Percentiles rank a stretch among this genome's conserved stretches.
phyloP scores from a whole-genome alignment of 1,140 invertebrate genomes.

The Forficula auricularia region DNA sequence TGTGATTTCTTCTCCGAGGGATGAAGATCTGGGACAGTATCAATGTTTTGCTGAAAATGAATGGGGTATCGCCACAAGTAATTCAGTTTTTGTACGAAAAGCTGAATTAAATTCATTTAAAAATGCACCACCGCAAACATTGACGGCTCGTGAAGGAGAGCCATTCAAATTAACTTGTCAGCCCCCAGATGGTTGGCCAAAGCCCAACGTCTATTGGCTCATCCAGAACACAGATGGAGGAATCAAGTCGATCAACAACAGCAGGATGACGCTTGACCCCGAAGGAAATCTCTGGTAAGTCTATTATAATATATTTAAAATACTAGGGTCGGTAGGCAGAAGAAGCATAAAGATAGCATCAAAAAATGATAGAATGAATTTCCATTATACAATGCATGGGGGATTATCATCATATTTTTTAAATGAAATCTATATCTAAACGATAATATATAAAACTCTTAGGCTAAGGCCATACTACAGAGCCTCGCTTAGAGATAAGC shows the following conservation, averaged over 20 bases:
- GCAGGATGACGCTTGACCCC: slow-evolving; percentile 81
- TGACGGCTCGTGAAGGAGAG: slow-evolving; percentile 62
- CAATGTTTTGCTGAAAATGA: slow-evolving; percentile 94
- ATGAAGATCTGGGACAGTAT: slow-evolving; percentile 86
- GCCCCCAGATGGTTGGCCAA: slow-evolving; percentile 86
- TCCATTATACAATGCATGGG: too few species aligned
- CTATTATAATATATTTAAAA: too few species aligned
- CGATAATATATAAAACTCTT: too few species aligned
- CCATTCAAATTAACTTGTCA: slow-evolving; percentile 73
- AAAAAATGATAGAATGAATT: too few species aligned
- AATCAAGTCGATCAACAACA: slow-evolving; percentile 78
- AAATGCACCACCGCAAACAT: slow-evolving; percentile 41
- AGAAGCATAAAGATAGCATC: too few species aligned
- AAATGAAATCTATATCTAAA: too few species aligned
- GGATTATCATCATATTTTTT: too few species aligned
- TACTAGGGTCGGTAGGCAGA: too few species aligned
- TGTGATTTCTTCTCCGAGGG: slow-evolving; percentile 67
- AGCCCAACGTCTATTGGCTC: slow-evolving; percentile 85
- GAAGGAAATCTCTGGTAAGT: slow-evolving; percentile 68
- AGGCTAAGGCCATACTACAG: too few species aligned
- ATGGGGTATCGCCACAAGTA: slow-evolving; percentile 81
- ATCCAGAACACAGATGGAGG: slow-evolving; percentile 51
- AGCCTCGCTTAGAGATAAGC: too few species aligned
- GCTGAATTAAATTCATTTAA: slow-evolving; percentile 85
- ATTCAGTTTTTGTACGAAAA: slow-evolving; percentile 85